Conservation (phyloP, 2,797 vertebrate species). For the Phataginus tricuspis region DNA sequence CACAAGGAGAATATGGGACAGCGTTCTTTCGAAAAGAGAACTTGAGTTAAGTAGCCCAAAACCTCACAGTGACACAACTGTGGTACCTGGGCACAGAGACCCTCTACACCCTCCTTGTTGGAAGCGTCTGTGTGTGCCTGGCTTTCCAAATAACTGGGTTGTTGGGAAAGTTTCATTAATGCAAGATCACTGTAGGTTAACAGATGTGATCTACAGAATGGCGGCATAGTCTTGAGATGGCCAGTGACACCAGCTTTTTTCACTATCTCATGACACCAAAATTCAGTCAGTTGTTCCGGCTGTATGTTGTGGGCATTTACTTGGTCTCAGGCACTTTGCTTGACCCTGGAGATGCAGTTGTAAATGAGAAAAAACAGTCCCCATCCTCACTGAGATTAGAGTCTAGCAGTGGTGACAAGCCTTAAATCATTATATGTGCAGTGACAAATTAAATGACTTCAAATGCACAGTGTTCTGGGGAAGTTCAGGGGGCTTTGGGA, state of each 20-base stretch:
- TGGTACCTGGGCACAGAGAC: not conserved
- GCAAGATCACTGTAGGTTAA: not conserved
- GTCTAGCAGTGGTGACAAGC: not conserved
- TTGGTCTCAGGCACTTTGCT: not conserved
- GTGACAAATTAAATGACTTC: not conserved
- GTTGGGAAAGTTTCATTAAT: not conserved
- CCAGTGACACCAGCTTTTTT: not conserved
- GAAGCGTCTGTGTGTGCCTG: not conserved
- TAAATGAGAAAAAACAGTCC: not conserved
- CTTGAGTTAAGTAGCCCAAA: slow-evolving; percentile 1
- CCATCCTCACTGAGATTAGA: not conserved
- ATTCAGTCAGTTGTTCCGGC: not conserved
- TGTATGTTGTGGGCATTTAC: not conserved
- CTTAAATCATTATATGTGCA: not conserved
- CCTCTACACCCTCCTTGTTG: not conserved
- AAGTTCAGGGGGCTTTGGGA: not conserved
- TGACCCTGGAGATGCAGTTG: not conserved
- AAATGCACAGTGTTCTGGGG: not conserved
- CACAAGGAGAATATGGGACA: not conserved
- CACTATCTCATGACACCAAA: not conserved
- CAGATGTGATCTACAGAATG: not conserved
- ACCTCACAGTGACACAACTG: rapidly evolving
- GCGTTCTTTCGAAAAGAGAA: slow-evolving; percentile 26
- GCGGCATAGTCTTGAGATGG: not conserved
- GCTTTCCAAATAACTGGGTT: not conserved